Conservation (phyloP, 2,797 vertebrate species). For the Sebastes matsubarae region DNA sequence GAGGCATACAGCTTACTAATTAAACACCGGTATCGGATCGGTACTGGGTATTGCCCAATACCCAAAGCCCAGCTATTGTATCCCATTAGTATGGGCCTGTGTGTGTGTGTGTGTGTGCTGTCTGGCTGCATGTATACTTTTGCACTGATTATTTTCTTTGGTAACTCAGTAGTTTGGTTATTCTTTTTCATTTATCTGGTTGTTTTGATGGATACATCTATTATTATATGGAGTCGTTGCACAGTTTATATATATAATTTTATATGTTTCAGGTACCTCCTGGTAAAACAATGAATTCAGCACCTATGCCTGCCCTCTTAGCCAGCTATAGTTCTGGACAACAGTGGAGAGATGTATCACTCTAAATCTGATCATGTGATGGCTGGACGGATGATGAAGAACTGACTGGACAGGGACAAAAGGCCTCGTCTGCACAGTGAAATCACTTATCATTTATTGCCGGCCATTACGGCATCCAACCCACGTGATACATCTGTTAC, state of each 20-base stretch:
- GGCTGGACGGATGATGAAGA: neutral
- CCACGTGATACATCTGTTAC: constrained; percentile 13
- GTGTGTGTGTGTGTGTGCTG: too few relatives aligned
- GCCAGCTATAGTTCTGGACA: neutral
- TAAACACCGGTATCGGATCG: too few relatives aligned
- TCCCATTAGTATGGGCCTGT: too few relatives aligned
- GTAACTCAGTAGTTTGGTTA: neutral
- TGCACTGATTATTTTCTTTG: neutral
- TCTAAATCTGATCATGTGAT: neutral
- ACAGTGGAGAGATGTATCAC: neutral
- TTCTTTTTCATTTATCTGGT: neutral
- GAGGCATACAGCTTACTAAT: too few relatives aligned
- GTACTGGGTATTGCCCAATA: too few relatives aligned
- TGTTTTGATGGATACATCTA: neutral
- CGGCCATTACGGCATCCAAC: neutral
- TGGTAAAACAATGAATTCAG: neutral
- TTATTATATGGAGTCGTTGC: neutral
- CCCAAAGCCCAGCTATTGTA: too few relatives aligned
- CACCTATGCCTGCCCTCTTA: rapidly evolving
- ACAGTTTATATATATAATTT: neutral
- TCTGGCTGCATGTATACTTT: neutral
- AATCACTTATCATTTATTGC: neutral
- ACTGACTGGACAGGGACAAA: neutral
- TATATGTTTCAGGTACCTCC: neutral
- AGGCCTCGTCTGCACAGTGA: neutral